Base-by-base conservation (phyloP, 2,797 vertebrate species). In the Sebastiscus tertius region DNA sequence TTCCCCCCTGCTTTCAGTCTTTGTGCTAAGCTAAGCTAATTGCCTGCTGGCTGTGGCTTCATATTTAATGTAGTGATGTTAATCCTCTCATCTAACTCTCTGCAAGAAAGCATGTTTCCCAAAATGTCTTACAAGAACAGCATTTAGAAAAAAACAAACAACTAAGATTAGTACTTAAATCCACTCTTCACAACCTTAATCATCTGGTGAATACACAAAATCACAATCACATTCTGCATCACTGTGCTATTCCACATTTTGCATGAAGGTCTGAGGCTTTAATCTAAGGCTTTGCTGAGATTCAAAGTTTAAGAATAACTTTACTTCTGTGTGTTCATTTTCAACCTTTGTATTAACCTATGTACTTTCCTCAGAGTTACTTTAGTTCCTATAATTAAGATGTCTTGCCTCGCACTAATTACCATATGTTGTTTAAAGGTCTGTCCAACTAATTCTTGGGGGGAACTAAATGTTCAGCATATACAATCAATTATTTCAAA, bases 341-440 rank as follows among this genome's bases (percentile, higher is more conserved):
- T 66, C 18, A 67, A 77, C 77, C 64, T 85, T 66, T 72, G 54
- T 59, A 79, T 80, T 84, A 84, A 93, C 82, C 84, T 84, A 36
- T 83, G 83, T 62, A 71, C 84, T 83, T 82, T 87, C 59, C 73
- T 80, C 63, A 42, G 49, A 87, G 74, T 83, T 80, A 80, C 85
- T 87, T 78, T 39, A 68, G 64, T 69, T 77, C 83, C 67, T 87
- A 83, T 90, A 92, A 92, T 93, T 91, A 92, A 88, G 72, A 88
- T 39, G 69, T 79, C 90, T 80, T 34, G 52, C 72, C 67, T 84
- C 62, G 46, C 65, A 33, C 72, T 92, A 90, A 93, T 91, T 91
- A 86, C 71, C 68, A 63, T 75, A 82, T 86, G 85, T 87, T 92
- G 81, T 87, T 91, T 89, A 58, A 88, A 90, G 73, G 68, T 86